Evolutionary conservation across 2,113 vertebrate species (phyloP).

Genomic region (Triplophysa rosa): DNA sequence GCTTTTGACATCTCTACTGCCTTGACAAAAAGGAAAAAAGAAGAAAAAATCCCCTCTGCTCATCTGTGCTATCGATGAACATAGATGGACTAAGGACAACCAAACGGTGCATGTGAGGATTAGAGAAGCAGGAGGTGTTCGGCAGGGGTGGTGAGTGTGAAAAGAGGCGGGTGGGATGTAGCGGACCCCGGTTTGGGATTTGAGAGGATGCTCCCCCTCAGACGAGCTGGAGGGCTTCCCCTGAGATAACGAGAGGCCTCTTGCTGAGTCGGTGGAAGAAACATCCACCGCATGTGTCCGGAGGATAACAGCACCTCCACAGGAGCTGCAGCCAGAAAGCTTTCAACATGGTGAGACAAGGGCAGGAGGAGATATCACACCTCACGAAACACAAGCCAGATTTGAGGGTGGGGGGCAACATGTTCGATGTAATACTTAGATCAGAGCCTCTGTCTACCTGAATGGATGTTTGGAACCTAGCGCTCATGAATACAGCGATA

Average conservation of each 20-base stretch:
- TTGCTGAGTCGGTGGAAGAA: constrained; percentile 47
- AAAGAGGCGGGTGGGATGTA: background rate
- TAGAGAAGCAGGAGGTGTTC: constrained; percentile 46
- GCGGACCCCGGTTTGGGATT: constrained; percentile 46
- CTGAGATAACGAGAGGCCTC: constrained; percentile 55
- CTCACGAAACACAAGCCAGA: constrained; percentile 42
- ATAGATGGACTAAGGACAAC: constrained; percentile 21
- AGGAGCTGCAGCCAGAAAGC: constrained; percentile 47
- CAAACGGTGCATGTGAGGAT: constrained; percentile 35
- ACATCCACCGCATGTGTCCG: constrained; percentile 52
- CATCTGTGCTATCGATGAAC: background rate
- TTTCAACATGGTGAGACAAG: constrained; percentile 48
- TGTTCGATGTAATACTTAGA: constrained; percentile 30
- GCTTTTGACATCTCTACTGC: background rate
- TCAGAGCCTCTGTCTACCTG: constrained; percentile 17
- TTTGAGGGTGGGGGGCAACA: constrained; percentile 12
- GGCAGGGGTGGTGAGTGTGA: constrained; percentile 24
- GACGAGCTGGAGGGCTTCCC: constrained; percentile 57
- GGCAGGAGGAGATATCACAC: constrained; percentile 43
- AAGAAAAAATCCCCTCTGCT: background rate
- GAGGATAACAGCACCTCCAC: constrained; percentile 53
- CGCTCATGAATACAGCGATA: constrained; percentile 34
- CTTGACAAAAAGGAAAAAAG: background rate
- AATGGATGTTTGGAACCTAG: constrained; percentile 16
- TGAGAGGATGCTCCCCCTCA: constrained; percentile 57